Conservation (phyloP, 2,797 vertebrate genomes). For the Schizopygopsis pylzovi region DNA sequence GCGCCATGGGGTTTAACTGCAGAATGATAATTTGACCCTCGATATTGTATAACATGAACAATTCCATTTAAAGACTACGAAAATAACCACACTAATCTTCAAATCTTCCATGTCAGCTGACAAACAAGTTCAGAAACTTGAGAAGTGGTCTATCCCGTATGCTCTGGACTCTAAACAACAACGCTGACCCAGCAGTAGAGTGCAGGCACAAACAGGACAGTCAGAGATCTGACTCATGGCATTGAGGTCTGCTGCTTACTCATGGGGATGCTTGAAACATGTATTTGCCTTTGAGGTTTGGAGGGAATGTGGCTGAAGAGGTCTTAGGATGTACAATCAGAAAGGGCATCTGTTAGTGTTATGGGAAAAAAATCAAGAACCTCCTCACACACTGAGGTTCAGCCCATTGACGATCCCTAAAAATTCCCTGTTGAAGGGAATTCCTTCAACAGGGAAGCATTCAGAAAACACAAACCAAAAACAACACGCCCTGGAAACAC, state of each 20-base stretch:
- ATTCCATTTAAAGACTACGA: background rate
- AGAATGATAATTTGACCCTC: background rate
- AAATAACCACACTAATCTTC: background rate
- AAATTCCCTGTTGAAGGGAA: conserved; percentile 9
- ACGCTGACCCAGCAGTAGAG: conserved; percentile 9
- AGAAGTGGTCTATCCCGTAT: conserved; percentile 12
- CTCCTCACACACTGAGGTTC: background rate
- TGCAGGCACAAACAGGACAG: background rate
- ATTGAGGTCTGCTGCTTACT: background rate
- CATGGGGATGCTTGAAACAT: background rate
- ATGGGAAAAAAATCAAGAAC: background rate
- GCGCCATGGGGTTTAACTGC: too few species aligned
- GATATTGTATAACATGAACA: background rate
- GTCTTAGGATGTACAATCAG: conserved; percentile 2
- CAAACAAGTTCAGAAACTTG: conserved; percentile 15
- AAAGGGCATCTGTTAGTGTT: background rate
- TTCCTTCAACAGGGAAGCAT: conserved; percentile 3
- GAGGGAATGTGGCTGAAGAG: conserved; percentile 13
- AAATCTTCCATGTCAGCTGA: background rate
- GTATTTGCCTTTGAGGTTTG: conserved; percentile 11
- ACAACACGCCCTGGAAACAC: conserved; percentile 32
- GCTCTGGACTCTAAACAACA: background rate
- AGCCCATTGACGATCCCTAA: background rate
- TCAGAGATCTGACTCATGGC: conserved; percentile 18
- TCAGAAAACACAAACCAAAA: conserved; percentile 34